Conservation (phyloP, 1,140 invertebrate genomes). For the Bombus impatiens region DNA sequence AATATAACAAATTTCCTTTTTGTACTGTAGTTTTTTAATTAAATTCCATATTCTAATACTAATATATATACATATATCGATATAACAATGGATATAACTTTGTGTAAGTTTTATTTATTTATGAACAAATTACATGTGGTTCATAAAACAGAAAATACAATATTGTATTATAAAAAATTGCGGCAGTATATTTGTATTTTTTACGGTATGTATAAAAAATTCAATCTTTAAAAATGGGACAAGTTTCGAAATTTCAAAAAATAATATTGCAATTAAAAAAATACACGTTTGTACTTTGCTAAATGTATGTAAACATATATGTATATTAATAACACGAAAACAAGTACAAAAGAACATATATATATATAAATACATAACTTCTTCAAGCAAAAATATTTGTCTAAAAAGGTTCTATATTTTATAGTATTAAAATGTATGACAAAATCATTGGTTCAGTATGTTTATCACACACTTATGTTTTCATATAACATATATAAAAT, state of each 20-base stretch:
- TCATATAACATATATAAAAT: conserved; percentile 10
- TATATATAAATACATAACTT: conserved; percentile 29
- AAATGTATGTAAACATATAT: conserved; percentile 7
- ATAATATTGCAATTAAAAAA: conserved; percentile 35
- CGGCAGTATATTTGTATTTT: conserved; percentile 15
- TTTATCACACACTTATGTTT: neutral
- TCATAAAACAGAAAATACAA: conserved; percentile 2
- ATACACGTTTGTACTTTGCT: conserved; percentile 41
- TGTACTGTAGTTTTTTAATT: neutral
- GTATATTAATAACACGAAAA: conserved; percentile 1
- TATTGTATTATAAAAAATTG: neutral
- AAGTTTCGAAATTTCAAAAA: conserved; percentile 18
- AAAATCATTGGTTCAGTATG: neutral
- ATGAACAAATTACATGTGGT: conserved; percentile 24
- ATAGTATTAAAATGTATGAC: neutral
- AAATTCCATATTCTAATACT: neutral
- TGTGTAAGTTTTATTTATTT: conserved; percentile 20
- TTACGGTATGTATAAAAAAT: neutral
- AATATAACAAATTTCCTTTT: conserved; percentile 33
- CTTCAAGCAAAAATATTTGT: neutral
- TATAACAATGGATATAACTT: neutral
- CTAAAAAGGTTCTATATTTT: conserved; percentile 11
- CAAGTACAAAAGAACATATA: neutral
- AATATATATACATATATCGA: neutral
- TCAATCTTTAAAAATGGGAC: conserved; percentile 1